Evolutionary conservation across 2,888 invertebrate genomes (phyloP), one percentile per base, ranked within the genome.

Genomic region (Scaeva pyrastri): DNA sequence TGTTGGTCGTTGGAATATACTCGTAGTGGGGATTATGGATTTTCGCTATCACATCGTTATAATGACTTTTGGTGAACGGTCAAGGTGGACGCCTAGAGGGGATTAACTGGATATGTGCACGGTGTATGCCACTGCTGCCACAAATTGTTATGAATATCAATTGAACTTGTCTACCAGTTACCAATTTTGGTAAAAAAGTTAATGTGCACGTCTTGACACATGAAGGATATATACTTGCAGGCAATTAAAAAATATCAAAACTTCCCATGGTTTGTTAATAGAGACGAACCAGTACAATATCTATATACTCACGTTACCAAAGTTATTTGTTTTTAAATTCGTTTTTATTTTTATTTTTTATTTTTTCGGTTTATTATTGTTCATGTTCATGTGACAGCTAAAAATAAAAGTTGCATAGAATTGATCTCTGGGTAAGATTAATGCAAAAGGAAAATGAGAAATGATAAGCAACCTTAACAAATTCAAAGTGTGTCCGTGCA

Each of bases 61-160:
- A 75, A n/a, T 85, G 73, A 77, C 73, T 85, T 73, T 5, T 70
- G 77, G 48, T 6, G 64, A 82, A 16, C 71, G 86, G 86, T 86
- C 86, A 86, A 86, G 86, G 86, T 82, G 86, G 81, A 86, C 86
- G 74, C 74, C 77, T 86, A 70, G 74, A 74, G 73, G 73, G 68
- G 77, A 82, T 86, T 82, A 86, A 78, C 81, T 86, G 86, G 85
- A 73, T 74, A 81, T 71, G 48, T 64, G 45, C 43, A n/a, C n/a
- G n/a, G n/a, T n/a, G n/a, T n/a, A n/a, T n/a, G 76, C 74, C 77
- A 64, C 14, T 31, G 64, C 74, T 86, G 77, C 86, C 86, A 86
- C 86, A 86, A 86, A 86, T 82, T 77, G 86, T 86, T 86, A 86
- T 86, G 82, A 86, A 86, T 86, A 82, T 82, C 77, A 86, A 82